phyloP scores from a whole-genome alignment of 2,113 vertebrate genomes.

The Rhineura floridana region DNA sequence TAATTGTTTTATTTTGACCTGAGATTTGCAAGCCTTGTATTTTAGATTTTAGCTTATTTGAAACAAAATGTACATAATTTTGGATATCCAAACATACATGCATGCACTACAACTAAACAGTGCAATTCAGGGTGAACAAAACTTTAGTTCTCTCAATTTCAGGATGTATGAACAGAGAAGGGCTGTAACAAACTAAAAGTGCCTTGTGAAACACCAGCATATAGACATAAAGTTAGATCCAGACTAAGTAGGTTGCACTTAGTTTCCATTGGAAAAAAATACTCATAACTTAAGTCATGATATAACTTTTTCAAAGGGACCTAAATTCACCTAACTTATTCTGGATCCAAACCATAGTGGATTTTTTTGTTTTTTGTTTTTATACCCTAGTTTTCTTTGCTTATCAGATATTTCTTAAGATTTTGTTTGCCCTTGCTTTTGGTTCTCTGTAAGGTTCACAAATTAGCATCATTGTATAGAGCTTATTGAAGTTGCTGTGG shows the following conservation, averaged over 20 bases:
- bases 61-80: not conserved
- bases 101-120: not conserved
- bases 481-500: constrained; percentile 33
- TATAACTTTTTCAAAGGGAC: too few relatives aligned
- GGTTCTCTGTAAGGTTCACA: constrained; percentile 55
- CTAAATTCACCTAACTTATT: not conserved
- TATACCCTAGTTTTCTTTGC: not conserved
- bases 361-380: not conserved
- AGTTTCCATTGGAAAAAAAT: too few relatives aligned
- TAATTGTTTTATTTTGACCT: not conserved
- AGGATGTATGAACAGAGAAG: not conserved
- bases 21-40: not conserved
- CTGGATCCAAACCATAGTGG: not conserved
- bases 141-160: not conserved
- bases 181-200: not conserved
- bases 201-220: constrained; percentile 1
- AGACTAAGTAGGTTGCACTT: too few relatives aligned
- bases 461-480: constrained; percentile 2
- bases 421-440: constrained; percentile 60
- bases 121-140: not conserved
- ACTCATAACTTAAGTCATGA: too few relatives aligned
- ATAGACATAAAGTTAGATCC: not conserved
- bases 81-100: not conserved
- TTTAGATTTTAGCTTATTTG: not conserved
- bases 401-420: not conserved